A percentile compares a stretch with the other conserved stretches of the same genome.
phyloP scores from a whole-genome alignment of 2,113 vertebrate species.

The Tupaia chinensis region DNA sequence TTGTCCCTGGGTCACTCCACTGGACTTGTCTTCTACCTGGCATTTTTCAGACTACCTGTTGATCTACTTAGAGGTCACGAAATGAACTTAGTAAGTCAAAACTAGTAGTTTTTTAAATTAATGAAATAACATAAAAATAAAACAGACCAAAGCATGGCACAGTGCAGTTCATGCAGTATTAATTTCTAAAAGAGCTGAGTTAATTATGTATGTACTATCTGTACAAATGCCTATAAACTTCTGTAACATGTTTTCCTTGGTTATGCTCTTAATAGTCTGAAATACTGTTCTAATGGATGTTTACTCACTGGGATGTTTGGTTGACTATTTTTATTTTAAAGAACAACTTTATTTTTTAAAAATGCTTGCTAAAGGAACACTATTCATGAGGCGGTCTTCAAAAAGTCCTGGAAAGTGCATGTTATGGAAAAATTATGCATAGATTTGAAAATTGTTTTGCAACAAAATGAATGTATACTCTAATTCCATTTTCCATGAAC shows the following conservation, averaged over 20 bases:
- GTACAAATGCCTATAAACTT: neutral
- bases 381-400: too few relatives aligned
- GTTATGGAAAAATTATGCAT: too few relatives aligned
- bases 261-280: neutral
- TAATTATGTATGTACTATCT: neutral
- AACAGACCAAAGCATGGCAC: neutral
- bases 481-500: too few relatives aligned
- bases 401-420: too few relatives aligned
- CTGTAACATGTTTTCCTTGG: neutral
- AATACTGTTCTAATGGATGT: neutral
- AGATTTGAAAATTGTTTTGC: too few relatives aligned
- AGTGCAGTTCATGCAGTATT: neutral
- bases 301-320: neutral
- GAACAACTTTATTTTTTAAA: neutral
- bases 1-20: accelerated
- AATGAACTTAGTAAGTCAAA: neutral
- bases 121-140: neutral
- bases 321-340: constrained; percentile 16
- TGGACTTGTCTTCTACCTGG: neutral
- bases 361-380: too few relatives aligned
- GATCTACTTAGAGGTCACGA: neutral
- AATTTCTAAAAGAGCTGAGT: neutral
- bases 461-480: too few relatives aligned
- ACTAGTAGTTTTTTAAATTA: neutral
- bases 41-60: neutral